Base-by-base conservation (phyloP, 30 jellyfish, hydroid and myxozoan genomes). In the Clytia hemisphaerica region DNA sequence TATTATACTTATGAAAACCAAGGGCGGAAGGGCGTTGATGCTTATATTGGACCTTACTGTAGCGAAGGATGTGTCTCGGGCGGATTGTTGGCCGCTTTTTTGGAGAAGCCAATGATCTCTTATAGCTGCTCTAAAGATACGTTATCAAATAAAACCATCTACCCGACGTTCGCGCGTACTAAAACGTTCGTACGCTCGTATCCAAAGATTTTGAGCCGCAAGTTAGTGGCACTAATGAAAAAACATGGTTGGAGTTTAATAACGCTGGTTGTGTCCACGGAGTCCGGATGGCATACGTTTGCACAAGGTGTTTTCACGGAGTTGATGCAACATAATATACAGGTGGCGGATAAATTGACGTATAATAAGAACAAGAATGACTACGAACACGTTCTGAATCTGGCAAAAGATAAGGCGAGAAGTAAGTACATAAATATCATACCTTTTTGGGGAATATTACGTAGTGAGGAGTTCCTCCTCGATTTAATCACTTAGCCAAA, bases 151-250 rank as follows among this genome's bases (percentile, higher is more conserved):
- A 88, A 88, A 49, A 24, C 29, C 30, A 59, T 22, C 19, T 88
- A 88, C 81, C 93, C 93, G 24, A 88, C 97, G 4, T 76, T 85
- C 24, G 94, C 94, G 21, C 51, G 97, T 22, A 88, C 97, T 40
- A 33, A 47, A 16, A 46, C 94, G 49, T 75, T 72, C 49, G 97
- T 94, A n/a, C 87, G 97, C 15, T 73, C 94, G 18, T 61, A 75
- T 40, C 79, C 78, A 49, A 34, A 6, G 58, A 68, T 61, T 37
- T 58, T 79, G 0, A 19, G 50, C 9, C 48, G 40, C 25, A 78
- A 72, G 18, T 53, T 83, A 9, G 83, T 54, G 2, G 37, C 40
- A 26, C 53, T 88, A 38, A 74, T 88, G 83, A 68, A 53, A 61
- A 38, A 42, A 2, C 80, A 49, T 64, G 66, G 62, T 15, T 88